Evolutionary conservation across 2,888 invertebrate genomes (phyloP).

Genomic region (Drosophila recens): DNA sequence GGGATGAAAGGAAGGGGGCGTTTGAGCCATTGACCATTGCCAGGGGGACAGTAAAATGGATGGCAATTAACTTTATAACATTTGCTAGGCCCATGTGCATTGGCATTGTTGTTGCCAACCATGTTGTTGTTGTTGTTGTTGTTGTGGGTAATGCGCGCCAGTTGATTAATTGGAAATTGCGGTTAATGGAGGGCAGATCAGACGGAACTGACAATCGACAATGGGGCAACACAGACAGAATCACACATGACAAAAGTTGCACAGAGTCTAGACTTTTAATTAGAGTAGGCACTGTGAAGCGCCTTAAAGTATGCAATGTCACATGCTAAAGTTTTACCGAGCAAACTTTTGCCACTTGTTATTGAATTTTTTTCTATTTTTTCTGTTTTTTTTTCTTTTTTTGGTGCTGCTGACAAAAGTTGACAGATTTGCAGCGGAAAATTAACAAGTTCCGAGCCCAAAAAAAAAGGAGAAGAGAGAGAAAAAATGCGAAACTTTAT

Average conservation of each 20-base stretch:
- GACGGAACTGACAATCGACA: conserved; percentile 44
- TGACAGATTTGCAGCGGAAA: conserved; percentile 81
- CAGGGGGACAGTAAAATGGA: conserved; percentile 50
- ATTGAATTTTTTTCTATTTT: conserved; percentile 54
- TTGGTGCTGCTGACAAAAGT: conserved; percentile 47
- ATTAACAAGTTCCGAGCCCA: conserved; percentile 73
- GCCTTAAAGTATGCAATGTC: conserved; percentile 50
- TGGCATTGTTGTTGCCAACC: conserved; percentile 34
- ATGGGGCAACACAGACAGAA: conserved; percentile 25
- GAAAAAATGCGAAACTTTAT: conserved; percentile 63
- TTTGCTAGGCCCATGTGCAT: conserved; percentile 67
- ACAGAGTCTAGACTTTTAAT: conserved; percentile 74
- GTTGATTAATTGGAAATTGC: conserved; percentile 80
- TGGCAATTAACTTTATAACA: conserved; percentile 81
- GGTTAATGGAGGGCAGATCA: conserved; percentile 68
- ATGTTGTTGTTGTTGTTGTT: conserved; percentile 36
- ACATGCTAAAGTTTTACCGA: conserved; percentile 55
- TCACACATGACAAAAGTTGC: conserved; percentile 38
- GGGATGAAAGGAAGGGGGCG: conserved; percentile 4
- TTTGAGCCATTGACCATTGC: conserved; percentile 22
- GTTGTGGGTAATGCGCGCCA: conserved; percentile 59
- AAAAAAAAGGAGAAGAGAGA: conserved; percentile 14
- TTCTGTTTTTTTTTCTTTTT: not conserved
- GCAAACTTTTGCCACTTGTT: conserved; percentile 60
- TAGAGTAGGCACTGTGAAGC: conserved; percentile 51